Evolutionary conservation across 2,888 invertebrate genomes (phyloP).

Genomic region (Elegia similella): DNA sequence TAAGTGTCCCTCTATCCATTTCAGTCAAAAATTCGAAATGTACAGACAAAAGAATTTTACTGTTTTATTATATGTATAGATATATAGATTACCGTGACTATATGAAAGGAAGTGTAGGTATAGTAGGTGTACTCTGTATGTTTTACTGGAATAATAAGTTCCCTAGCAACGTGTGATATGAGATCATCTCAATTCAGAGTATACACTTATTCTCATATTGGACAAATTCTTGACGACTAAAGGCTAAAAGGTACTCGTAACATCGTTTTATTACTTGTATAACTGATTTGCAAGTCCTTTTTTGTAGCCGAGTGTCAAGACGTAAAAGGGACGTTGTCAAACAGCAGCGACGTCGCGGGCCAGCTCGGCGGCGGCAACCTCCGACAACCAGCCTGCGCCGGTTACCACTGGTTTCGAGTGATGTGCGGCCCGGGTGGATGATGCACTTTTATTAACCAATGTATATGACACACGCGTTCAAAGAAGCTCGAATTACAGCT

Average conservation of each 20-base stretch:
- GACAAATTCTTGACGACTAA: too few relatives aligned
- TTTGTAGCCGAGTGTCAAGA: constrained; percentile 39
- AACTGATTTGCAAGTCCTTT: constrained; percentile 51
- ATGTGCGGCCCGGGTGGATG: constrained; percentile 35
- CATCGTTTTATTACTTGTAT: not conserved
- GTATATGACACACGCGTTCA: constrained; percentile 29
- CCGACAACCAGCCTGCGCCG: constrained; percentile 31
- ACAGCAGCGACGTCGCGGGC: constrained; percentile 28
- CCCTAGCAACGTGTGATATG: too few relatives aligned
- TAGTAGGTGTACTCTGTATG: too few relatives aligned
- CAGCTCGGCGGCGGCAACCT: constrained; percentile 23
- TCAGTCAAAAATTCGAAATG: too few relatives aligned
- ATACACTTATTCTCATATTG: too few relatives aligned
- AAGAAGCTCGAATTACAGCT: constrained; percentile 9
- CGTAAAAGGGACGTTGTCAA: constrained; percentile 49
- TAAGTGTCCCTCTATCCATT: too few relatives aligned
- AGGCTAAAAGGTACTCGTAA: not conserved
- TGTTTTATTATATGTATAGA: too few relatives aligned
- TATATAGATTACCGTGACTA: too few relatives aligned
- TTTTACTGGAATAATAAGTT: too few relatives aligned
- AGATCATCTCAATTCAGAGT: too few relatives aligned
- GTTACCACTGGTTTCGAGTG: constrained; percentile 31
- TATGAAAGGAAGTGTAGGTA: too few relatives aligned
- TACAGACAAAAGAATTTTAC: too few relatives aligned
- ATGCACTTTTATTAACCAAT: constrained; percentile 55